These are phyloP conservation scores for Heliopora coerulea DNA, from an alignment of 92 coral and sea anemone genomes.

Conservation along the genomic window DNA sequence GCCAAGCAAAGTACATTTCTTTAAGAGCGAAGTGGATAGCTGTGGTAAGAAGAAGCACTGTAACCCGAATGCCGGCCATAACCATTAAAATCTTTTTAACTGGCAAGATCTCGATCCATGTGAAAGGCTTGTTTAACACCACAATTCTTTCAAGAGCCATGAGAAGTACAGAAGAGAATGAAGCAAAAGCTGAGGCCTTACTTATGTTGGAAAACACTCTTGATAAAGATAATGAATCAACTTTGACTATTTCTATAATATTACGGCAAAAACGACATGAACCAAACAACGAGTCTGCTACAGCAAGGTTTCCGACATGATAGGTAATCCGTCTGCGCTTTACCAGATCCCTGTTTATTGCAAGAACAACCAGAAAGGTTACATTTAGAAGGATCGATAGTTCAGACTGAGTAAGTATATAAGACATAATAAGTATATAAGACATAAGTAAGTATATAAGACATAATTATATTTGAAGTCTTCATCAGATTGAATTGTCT, in stretches of 20 bases:
- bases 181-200: not conserved
- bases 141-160: constrained; percentile 17
- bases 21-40: too few relatives aligned
- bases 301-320: not conserved
- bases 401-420: not conserved
- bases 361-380: not conserved
- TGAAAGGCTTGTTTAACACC: constrained; percentile 19
- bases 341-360: not conserved
- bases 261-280: not conserved
- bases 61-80: too few relatives aligned
- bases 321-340: not conserved
- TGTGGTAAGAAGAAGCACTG: too few relatives aligned
- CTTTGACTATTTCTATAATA: not conserved
- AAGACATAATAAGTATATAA: too few relatives aligned
- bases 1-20: too few relatives aligned
- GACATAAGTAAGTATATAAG: too few relatives aligned
- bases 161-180: not conserved
- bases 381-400: not conserved
- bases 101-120: constrained; percentile 41
- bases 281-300: not conserved
- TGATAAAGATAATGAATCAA: not conserved
- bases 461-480: too few relatives aligned
- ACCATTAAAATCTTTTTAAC: constrained; percentile 12
- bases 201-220: not conserved
- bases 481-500: too few relatives aligned